Evolutionary conservation across 1,140 invertebrate genomes (phyloP).

Genomic region (Danaus plexippus): DNA sequence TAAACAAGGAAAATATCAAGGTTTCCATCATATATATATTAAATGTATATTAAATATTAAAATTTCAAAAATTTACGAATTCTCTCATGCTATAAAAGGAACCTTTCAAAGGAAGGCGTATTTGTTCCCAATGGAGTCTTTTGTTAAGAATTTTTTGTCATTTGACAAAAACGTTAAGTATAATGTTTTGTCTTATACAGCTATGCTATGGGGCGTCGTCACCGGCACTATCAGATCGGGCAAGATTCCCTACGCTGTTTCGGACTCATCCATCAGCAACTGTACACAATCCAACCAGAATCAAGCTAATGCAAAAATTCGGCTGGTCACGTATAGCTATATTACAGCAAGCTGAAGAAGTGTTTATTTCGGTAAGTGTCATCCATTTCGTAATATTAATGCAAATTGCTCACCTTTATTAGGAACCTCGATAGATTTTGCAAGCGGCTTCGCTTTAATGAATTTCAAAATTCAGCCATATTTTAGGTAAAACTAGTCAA

Average conservation of each 20-base stretch:
- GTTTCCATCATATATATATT: too few species aligned
- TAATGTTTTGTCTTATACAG: slow-evolving; percentile 69
- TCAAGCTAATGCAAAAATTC: slow-evolving; percentile 97
- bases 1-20: too few species aligned
- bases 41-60: too few species aligned
- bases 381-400: background rate
- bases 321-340: slow-evolving; percentile 98
- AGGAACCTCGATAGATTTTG: slow-evolving; percentile 2
- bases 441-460: background rate
- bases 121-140: too few species aligned
- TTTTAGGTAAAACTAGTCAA: too few species aligned
- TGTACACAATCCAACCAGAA: slow-evolving; percentile 98
- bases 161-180: too few species aligned
- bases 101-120: too few species aligned
- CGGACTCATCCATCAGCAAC: slow-evolving; percentile 99
- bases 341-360: slow-evolving; percentile 98
- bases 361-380: slow-evolving; percentile 94
- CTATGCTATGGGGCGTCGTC: slow-evolving; percentile 98
- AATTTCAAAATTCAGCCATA: too few species aligned
- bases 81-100: too few species aligned
- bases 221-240: slow-evolving; percentile 96
- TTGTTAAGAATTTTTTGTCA: too few species aligned
- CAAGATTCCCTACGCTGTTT: slow-evolving; percentile 97
- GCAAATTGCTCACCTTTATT: slow-evolving; percentile 2
- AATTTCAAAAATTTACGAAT: too few species aligned